Percentiles rank a stretch among this genome's conserved stretches.
Conservation (phyloP, 2,797 vertebrate species). For the Ficedula albicollis region DNA sequence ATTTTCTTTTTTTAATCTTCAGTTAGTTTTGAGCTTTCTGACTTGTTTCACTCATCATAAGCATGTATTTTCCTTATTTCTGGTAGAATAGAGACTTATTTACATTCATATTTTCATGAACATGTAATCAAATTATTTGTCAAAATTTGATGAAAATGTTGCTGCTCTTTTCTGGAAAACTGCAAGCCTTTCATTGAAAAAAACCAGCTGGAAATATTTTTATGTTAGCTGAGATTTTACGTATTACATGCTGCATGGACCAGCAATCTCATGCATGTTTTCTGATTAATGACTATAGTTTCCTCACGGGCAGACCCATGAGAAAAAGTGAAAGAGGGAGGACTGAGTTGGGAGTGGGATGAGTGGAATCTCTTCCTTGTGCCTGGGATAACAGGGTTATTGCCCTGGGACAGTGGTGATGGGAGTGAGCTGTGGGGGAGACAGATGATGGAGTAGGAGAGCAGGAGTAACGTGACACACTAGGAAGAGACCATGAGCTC, state of each 20-base stretch:
- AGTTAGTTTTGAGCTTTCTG: neutral
- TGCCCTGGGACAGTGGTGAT: neutral
- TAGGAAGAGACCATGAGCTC: rapidly evolving
- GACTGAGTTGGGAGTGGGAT: too few relatives aligned
- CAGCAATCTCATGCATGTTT: rapidly evolving
- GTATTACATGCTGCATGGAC: rapidly evolving
- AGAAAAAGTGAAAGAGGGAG: neutral
- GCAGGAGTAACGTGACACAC: rapidly evolving
- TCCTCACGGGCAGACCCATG: rapidly evolving
- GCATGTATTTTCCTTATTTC: neutral
- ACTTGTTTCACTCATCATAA: neutral
- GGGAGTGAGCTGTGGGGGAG: rapidly evolving
- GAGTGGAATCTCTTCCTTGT: neutral
- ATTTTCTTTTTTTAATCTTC: neutral
- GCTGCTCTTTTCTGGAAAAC: neutral
- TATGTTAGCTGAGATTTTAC: neutral
- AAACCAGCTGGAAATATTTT: neutral
- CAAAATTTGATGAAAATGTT: neutral
- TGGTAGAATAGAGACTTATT: neutral
- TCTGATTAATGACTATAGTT: neutral
- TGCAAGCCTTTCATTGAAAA: neutral
- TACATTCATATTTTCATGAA: neutral
- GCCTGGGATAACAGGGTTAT: neutral
- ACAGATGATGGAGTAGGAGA: neutral
- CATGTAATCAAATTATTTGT: neutral